Conservation (phyloP, 2,113 vertebrate species). For the Conger conger region DNA sequence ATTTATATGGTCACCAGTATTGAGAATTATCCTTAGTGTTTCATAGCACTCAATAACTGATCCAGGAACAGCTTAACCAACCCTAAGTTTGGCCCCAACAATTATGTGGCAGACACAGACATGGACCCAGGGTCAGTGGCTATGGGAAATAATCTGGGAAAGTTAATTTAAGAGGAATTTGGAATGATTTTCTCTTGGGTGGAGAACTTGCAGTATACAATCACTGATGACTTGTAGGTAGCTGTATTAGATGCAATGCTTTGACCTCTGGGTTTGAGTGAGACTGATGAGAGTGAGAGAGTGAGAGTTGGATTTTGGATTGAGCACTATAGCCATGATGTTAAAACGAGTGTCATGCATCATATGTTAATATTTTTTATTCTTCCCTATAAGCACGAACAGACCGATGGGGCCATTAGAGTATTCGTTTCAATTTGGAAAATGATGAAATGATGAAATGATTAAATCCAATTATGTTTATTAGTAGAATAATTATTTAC, state of each 20-base stretch:
- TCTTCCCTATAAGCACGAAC: no score
- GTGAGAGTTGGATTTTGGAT: no score
- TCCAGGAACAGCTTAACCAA: neutral
- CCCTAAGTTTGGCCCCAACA: neutral
- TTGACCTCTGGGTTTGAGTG: neutral
- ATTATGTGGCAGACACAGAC: neutral
- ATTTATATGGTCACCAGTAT: no score
- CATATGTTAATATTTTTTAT: no score
- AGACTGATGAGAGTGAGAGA: no score
- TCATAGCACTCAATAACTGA: neutral
- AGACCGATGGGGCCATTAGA: no score
- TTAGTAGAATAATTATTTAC: no score
- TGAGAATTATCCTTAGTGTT: neutral
- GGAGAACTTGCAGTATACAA: neutral
- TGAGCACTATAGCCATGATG: neutral
- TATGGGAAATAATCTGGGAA: neutral
- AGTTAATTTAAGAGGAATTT: neutral
- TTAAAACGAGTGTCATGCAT: no score
- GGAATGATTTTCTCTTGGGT: neutral
- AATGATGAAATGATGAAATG: no score
- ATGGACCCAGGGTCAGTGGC: neutral
- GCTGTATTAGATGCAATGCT: neutral
- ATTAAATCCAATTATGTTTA: no score
- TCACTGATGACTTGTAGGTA: neutral
- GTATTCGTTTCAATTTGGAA: no score